Evolutionary conservation across 2,888 invertebrate species (phyloP).

Genomic region (Andricus quercusramuli): DNA sequence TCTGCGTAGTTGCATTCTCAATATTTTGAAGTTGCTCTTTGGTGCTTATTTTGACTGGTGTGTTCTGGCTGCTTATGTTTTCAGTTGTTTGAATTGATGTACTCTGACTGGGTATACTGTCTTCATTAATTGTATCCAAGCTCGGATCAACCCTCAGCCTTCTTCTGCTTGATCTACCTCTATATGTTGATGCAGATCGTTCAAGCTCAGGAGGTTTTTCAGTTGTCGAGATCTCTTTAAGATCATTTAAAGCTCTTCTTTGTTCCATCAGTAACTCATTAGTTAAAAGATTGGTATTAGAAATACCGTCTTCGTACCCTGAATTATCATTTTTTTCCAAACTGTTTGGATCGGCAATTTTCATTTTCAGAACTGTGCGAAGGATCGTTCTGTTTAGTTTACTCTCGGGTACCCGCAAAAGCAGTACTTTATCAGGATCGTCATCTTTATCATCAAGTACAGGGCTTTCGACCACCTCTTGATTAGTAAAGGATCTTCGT

Average conservation of each 20-base stretch:
- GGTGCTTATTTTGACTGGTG: neutral
- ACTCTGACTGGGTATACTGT: slow-evolving; percentile 4
- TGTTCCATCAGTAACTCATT: neutral
- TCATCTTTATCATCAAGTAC: neutral
- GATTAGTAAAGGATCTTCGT: neutral
- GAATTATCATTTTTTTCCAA: neutral
- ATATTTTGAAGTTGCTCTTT: neutral
- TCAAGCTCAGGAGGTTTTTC: neutral
- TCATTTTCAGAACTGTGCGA: slow-evolving; percentile 7
- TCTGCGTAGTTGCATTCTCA: neutral
- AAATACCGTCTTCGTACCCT: neutral
- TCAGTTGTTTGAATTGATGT: slow-evolving; percentile 6
- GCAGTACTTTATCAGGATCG: neutral
- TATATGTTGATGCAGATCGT: slow-evolving; percentile 11
- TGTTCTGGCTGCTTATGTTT: slow-evolving; percentile 1
- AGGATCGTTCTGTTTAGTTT: neutral
- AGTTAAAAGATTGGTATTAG: slow-evolving; percentile 9
- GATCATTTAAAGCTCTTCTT: neutral
- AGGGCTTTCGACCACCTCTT: neutral
- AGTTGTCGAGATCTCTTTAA: neutral
- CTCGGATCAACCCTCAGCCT: slow-evolving; percentile 42
- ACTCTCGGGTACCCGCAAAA: neutral
- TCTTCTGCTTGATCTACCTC: slow-evolving; percentile 43
- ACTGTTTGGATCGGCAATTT: neutral
- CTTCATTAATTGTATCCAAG: slow-evolving; percentile 5